phyloP scores from a whole-genome alignment of 2,113 vertebrate species.

The Limnothrissa miodon region DNA sequence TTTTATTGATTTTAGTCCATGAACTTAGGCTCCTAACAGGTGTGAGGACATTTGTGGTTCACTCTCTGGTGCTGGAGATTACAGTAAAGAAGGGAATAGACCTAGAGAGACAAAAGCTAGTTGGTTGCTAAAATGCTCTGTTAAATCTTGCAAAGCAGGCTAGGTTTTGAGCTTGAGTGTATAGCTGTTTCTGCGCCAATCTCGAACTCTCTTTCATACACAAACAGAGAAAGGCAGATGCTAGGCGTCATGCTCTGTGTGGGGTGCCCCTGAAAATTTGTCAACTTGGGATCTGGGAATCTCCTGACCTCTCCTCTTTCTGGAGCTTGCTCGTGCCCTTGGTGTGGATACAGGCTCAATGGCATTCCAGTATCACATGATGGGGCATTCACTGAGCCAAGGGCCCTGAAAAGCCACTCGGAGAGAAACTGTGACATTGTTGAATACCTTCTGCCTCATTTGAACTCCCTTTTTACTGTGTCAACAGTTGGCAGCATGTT shows the following conservation, averaged over 20 bases:
- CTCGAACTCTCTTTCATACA: slow-evolving; percentile 30
- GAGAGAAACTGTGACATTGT: slow-evolving; percentile 52
- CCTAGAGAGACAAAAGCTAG: background rate
- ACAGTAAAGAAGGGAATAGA: background rate
- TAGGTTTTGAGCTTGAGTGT: slow-evolving; percentile 40
- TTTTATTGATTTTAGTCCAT: background rate
- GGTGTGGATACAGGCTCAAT: slow-evolving; percentile 53
- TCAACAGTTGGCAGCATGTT: slow-evolving; percentile 29
- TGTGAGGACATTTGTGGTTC: background rate
- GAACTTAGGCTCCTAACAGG: background rate
- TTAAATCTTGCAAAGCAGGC: slow-evolving; percentile 42
- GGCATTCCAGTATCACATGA: slow-evolving; percentile 57
- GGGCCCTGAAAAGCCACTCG: slow-evolving; percentile 34
- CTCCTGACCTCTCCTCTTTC: slow-evolving; percentile 49
- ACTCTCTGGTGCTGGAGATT: background rate
- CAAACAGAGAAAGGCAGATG: slow-evolving; percentile 55
- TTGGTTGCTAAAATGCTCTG: background rate
- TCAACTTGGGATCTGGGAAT: slow-evolving; percentile 53
- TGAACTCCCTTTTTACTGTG: slow-evolving; percentile 24
- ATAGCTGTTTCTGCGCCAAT: background rate
- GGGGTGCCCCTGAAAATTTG: slow-evolving; percentile 38
- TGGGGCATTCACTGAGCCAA: slow-evolving; percentile 37
- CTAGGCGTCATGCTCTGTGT: slow-evolving; percentile 40
- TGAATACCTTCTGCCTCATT: slow-evolving; percentile 43
- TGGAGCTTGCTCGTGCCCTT: slow-evolving; percentile 43